Conservation (phyloP, 2,888 invertebrate species). For the Heliconius erato region DNA sequence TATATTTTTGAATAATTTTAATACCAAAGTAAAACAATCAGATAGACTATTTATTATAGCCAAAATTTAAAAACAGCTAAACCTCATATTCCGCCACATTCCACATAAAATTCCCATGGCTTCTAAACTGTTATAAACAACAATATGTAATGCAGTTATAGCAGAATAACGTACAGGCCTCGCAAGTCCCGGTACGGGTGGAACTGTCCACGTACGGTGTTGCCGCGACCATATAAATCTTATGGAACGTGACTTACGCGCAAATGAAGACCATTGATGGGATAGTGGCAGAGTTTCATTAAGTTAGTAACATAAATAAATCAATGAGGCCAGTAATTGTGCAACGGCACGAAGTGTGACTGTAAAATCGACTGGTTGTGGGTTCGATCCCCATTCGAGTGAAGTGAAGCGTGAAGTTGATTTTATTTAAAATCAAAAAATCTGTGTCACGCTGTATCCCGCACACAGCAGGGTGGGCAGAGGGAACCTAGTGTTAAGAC, state of each 20-base stretch:
- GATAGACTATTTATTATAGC: background rate
- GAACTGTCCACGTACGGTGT: constrained; percentile 34
- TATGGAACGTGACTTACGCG: constrained; percentile 30
- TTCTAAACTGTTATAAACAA: constrained; percentile 22
- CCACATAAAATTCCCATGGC: constrained; percentile 17
- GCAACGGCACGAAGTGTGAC: too few species aligned
- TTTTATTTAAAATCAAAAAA: too few species aligned
- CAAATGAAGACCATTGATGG: constrained; percentile 34
- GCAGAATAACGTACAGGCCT: background rate
- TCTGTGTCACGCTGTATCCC: too few species aligned
- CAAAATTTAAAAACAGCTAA: background rate
- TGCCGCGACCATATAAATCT: constrained; percentile 40
- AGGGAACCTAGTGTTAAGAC: too few species aligned
- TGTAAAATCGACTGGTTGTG: too few species aligned
- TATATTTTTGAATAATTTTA: background rate
- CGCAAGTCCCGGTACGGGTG: constrained; percentile 1
- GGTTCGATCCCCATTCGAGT: too few species aligned
- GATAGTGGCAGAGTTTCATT: constrained; percentile 26
- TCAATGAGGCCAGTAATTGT: background rate
- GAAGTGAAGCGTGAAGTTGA: too few species aligned
- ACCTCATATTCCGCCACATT: background rate
- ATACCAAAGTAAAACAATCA: background rate
- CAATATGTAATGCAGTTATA: constrained; percentile 32
- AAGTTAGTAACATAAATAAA: background rate
- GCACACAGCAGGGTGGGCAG: too few species aligned